phyloP scores from a whole-genome alignment of 2,113 vertebrate species.

The Menidia beryllina region DNA sequence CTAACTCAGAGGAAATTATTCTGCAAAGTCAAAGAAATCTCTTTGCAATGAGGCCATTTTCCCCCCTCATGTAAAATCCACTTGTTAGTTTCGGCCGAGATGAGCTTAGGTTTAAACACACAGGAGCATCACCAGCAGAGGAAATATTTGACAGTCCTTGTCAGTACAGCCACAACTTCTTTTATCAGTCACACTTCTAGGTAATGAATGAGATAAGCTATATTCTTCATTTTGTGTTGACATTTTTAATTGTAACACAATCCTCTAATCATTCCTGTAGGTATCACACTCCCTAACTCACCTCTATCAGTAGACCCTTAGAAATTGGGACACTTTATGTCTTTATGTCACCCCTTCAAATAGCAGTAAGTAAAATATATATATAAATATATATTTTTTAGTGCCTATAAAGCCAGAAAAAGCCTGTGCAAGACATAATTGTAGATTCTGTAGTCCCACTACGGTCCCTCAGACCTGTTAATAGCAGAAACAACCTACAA shows the following conservation, averaged over 20 bases:
- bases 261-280: too few relatives aligned
- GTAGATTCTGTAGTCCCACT: constrained; percentile 12
- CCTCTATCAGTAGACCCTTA: too few relatives aligned
- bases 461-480: constrained; percentile 4
- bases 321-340: too few relatives aligned
- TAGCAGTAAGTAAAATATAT: too few relatives aligned
- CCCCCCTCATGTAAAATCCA: constrained; percentile 53
- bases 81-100: constrained; percentile 46
- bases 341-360: too few relatives aligned
- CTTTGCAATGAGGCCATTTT: constrained; percentile 47
- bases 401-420: too few relatives aligned
- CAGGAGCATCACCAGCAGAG: constrained; percentile 52
- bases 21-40: constrained; percentile 54
- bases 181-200: constrained; percentile 33
- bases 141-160: constrained; percentile 20
- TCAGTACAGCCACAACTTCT: constrained; percentile 30
- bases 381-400: too few relatives aligned
- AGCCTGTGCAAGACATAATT: neutral
- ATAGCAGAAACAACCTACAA: constrained; percentile 6
- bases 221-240: neutral
- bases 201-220: neutral
- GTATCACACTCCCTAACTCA: too few relatives aligned
- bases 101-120: constrained; percentile 31
- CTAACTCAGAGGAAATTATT: constrained; percentile 62
- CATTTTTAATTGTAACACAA: neutral